Evolutionary conservation across 2,113 vertebrate genomes (phyloP), one percentile per base, ranked within the genome.

Genomic region (Pituophis catenifer): DNA sequence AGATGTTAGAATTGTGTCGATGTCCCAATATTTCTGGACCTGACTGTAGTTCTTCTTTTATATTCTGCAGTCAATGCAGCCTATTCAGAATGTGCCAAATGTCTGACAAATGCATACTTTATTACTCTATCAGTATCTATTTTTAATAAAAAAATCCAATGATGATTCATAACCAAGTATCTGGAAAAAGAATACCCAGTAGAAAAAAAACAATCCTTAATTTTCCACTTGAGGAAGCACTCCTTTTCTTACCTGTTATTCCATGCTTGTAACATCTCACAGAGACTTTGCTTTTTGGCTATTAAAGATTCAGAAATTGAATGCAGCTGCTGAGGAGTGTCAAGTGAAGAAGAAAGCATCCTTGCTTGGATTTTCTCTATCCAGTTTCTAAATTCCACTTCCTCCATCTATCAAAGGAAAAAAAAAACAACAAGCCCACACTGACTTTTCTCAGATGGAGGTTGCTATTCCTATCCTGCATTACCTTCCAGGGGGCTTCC

Each of bases 251-350:
- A 99, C 99, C 99, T 98, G 94, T 92, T 98, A 96, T 99, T 99
- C 99, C 99, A 99, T 21, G 98, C 99, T 96, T 99, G 99, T 0
- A 99, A 95, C 94, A 98, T 99, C 94, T 99, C 99, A 95, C 99
- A 99, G 58, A 99, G 98, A 81, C 98, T 98, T 96, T 99, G 99
- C n/a, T 99, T 99, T 98, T 99, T 99, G 91, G 98, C 97, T 94
- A 99, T 98, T 93, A 99, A 97, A 1, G 99, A 99, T 96, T 99
- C 99, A 52, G 99, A 98, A 86, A 99, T 93, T 0, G 97, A 97
- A 95, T 99, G 99, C 29, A 99, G 97, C 92, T 99, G 99, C 95
- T 99, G 99, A 62, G 99, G 98, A 8, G 98, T 98, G 48, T 99
- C 99, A 54, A 98, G 87, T 0, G 97, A 97, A 10, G 98, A 98